Base-by-base conservation (phyloP, 2,888 invertebrate species). In the Boloria selene region DNA sequence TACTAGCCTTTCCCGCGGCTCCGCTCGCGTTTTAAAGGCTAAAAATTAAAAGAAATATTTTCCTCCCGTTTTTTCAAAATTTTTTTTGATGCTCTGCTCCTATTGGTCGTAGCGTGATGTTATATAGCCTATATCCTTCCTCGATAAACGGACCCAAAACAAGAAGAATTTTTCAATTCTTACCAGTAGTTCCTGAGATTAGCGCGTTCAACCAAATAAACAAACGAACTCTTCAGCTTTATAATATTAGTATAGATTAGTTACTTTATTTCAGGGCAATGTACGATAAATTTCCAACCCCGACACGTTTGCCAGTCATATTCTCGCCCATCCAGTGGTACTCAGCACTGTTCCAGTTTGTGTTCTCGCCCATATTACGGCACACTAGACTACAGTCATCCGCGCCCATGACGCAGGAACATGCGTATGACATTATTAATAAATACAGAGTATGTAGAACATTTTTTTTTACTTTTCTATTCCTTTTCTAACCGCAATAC, bases 321-420 rank as follows among this genome's bases (percentile, higher is more conserved):
- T 58, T 75, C 0, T 79, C 86, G 0, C 84, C 85, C 0, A 70
- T 82, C 1, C 85, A 87, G 53, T 87, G 87, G 87, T 61, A 83
- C 18, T 74, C 87, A 0, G 84, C 84, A 0, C 53, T 75, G 1
- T 51, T 79, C 2, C 63, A 75, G 22, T 80, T 75, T 14, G 64
- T 79, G 0, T 71, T 75, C 18, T 74, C 79, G 0, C 74, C 85
- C 0, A 73, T 85, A 2, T 16, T 83, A 45, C 78, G 79, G 58
- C 77, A 75, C 51, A 78, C 83, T 0, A 73, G 84, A 4, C 69
- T 86, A 1, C 86, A 86, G 52, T 75, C 80, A 3, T 80, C 85
- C 0, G 13, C 59, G 1, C 52, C 75, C 0, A 53, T 77, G 3
- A 78, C 79, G 0, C 64, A 69, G 10, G 79, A 82, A 3, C 80